phyloP scores from a whole-genome alignment of 2,113 vertebrate species.

The Uria lomvia region DNA sequence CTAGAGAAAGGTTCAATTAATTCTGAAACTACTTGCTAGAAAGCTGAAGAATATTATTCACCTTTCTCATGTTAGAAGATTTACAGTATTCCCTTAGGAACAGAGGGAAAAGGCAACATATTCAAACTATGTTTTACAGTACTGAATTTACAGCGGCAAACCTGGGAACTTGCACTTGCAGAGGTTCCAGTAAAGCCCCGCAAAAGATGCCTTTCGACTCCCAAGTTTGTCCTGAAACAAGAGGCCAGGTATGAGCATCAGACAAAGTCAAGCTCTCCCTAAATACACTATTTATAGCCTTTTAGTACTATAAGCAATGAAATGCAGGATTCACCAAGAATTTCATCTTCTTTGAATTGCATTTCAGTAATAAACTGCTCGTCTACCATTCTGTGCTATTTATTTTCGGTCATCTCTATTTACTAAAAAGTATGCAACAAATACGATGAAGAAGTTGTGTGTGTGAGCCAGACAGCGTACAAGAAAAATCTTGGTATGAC shows the following conservation, averaged over 20 bases:
- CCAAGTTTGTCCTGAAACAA: not conserved
- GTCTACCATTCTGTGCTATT: not conserved
- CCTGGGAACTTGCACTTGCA: not conserved
- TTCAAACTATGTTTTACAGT: not conserved
- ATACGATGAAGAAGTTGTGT: not conserved
- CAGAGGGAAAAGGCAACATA: not conserved
- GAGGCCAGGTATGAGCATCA: not conserved
- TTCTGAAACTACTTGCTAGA: not conserved
- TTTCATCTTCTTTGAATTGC: not conserved
- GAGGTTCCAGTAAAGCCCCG: not conserved
- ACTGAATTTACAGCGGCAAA: not conserved
- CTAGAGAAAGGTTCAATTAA: fast-evolving
- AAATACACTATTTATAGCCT: not conserved
- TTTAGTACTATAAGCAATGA: not conserved
- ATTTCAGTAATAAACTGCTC: not conserved
- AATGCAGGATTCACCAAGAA: not conserved
- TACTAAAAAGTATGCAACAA: not conserved
- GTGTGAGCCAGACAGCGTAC: not conserved
- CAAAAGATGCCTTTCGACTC: not conserved
- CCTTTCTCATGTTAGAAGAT: not conserved
- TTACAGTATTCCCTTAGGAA: not conserved
- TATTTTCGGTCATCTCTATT: not conserved
- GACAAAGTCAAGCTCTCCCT: not conserved
- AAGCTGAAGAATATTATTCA: not conserved
- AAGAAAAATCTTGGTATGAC: slow-evolving; percentile 38